These are phyloP conservation scores for Conopomorpha cramerella DNA, from an alignment of 1,140 invertebrate genomes.

Conservation along the genomic window DNA sequence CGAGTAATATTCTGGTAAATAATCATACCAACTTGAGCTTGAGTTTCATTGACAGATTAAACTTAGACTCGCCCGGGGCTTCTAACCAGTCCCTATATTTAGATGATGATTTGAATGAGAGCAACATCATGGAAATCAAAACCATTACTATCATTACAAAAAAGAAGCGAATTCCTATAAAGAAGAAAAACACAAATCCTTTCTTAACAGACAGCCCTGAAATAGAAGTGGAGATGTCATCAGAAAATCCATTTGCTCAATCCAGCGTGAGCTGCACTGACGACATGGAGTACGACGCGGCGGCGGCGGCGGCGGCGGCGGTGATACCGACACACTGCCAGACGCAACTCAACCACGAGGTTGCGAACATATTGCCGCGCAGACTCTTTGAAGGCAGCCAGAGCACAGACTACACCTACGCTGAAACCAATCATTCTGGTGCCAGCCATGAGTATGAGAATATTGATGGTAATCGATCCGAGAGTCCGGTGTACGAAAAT, in stretches of 20 bases:
- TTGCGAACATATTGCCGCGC: slow-evolving; percentile 25
- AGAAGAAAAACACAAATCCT: slow-evolving; percentile 45
- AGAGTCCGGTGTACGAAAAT: slow-evolving; percentile 49
- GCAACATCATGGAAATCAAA: slow-evolving; percentile 60
- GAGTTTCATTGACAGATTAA: slow-evolving; percentile 53
- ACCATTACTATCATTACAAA: slow-evolving; percentile 53
- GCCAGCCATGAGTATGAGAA: slow-evolving; percentile 39
- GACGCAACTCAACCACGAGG: slow-evolving; percentile 7
- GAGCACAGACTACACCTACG: slow-evolving; percentile 43
- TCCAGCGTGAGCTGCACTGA: too few species aligned
- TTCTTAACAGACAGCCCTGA: slow-evolving; percentile 38
- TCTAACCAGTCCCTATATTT: slow-evolving; percentile 46
- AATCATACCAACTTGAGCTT: slow-evolving; percentile 40
- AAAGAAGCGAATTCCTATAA: slow-evolving; percentile 24
- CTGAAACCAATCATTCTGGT: slow-evolving; percentile 28
- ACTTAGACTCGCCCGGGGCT: slow-evolving; percentile 33
- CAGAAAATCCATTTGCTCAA: slow-evolving; percentile 32
- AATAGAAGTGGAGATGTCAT: slow-evolving; percentile 10
- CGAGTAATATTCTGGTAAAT: slow-evolving; percentile 39
- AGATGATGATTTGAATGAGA: slow-evolving; percentile 58
- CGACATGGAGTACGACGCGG: slow-evolving; percentile 31
- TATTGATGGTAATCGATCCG: slow-evolving; percentile 29
- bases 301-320: too few species aligned
- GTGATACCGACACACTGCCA: slow-evolving; percentile 12
- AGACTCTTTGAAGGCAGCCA: slow-evolving; percentile 45